phyloP scores from a whole-genome alignment of 2,113 vertebrate genomes.

The Sprattus sprattus region DNA sequence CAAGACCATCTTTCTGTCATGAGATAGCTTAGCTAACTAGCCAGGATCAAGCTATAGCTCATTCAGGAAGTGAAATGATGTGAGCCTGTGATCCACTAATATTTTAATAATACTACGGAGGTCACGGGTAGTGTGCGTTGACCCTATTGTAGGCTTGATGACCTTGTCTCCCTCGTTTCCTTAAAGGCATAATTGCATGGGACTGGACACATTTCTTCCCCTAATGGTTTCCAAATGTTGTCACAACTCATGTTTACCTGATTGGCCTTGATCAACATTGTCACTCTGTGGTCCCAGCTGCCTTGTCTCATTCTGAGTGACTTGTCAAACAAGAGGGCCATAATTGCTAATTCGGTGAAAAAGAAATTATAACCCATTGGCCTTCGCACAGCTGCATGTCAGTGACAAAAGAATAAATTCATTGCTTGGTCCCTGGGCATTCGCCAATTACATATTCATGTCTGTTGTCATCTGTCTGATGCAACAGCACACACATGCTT shows the following conservation, averaged over 20 bases:
- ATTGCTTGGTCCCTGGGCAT: slow-evolving; percentile 12
- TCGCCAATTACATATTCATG: slow-evolving; percentile 37
- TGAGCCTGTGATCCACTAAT: no score
- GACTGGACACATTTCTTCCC: no score
- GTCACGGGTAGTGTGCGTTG: no score
- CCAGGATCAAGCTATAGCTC: no score
- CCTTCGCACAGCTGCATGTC: slow-evolving; percentile 19
- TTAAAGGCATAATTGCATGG: no score
- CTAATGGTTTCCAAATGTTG: slow-evolving; percentile 48
- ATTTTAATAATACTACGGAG: no score
- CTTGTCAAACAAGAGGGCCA: slow-evolving; percentile 38
- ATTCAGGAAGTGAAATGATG: no score
- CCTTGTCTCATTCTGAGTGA: slow-evolving; percentile 36
- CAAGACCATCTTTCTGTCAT: no score
- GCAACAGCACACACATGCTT: slow-evolving; percentile 18
- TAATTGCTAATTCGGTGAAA: slow-evolving; percentile 42
- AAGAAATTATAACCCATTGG: slow-evolving; percentile 29
- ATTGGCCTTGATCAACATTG: slow-evolving; percentile 35
- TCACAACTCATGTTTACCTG: slow-evolving; percentile 7
- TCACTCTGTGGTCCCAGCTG: slow-evolving; percentile 40
- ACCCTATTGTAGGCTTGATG: no score
- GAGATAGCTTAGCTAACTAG: no score
- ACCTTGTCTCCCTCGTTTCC: no score
- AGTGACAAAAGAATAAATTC: slow-evolving; percentile 32
- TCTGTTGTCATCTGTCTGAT: slow-evolving; percentile 32